phyloP scores from a whole-genome alignment of 2,113 vertebrate genomes.

The Sinocyclocheilus anophthalmus region DNA sequence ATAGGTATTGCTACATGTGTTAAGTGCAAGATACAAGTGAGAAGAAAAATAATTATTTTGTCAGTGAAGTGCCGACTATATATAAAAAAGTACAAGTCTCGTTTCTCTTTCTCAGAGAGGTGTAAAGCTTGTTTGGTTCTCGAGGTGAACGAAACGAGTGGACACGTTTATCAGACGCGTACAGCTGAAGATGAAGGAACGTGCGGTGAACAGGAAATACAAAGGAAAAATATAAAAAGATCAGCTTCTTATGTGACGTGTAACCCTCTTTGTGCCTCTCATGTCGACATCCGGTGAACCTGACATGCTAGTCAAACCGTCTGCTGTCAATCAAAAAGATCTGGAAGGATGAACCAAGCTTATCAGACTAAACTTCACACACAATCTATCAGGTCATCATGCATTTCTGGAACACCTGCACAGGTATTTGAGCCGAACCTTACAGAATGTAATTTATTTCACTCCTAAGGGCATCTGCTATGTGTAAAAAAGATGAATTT shows the following conservation, averaged over 20 bases:
- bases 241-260: background rate
- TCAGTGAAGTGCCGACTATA: slow-evolving; percentile 78
- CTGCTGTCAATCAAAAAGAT: background rate
- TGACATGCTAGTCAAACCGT: background rate
- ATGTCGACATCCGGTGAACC: background rate
- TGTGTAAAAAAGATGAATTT: background rate
- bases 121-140: slow-evolving; percentile 74
- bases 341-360: slow-evolving; percentile 7
- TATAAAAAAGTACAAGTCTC: slow-evolving; percentile 79
- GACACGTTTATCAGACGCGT: slow-evolving; percentile 62
- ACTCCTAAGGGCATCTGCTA: background rate
- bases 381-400: background rate
- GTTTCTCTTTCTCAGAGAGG: slow-evolving; percentile 68
- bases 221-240: slow-evolving; percentile 11
- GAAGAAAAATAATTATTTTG: slow-evolving; percentile 78
- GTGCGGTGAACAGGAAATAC: slow-evolving; percentile 2
- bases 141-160: slow-evolving; percentile 65
- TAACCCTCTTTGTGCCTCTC: background rate
- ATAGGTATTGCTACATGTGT: slow-evolving; percentile 87
- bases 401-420: background rate
- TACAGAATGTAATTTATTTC: background rate
- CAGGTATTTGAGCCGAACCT: background rate
- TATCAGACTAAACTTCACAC: background rate
- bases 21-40: slow-evolving; percentile 86
- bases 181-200: slow-evolving; percentile 57